These are phyloP conservation scores for Conistra vaccinii DNA, from an alignment of 2,888 invertebrate species.

Conservation along the genomic window DNA sequence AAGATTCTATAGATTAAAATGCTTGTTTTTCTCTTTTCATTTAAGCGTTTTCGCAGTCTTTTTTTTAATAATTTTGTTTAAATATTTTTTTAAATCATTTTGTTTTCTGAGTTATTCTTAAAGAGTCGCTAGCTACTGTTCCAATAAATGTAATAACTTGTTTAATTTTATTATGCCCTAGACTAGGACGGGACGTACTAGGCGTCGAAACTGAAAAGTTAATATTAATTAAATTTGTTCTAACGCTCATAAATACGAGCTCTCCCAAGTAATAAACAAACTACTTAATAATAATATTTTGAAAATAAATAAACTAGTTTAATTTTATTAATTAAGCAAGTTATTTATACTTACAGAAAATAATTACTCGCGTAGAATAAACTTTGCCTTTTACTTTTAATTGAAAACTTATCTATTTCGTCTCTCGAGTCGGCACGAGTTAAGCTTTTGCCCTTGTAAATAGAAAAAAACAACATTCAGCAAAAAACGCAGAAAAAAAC, in stretches of 20 bases:
- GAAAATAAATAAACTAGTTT: conserved; percentile 29
- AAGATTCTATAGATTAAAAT: no score
- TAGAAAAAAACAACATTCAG: no score
- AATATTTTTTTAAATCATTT: no score
- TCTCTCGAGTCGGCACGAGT: neutral
- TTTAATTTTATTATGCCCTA: neutral
- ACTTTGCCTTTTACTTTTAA: conserved; percentile 8
- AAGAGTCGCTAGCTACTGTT: no score
- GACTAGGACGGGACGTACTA: conserved; percentile 14
- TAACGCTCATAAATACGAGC: conserved; percentile 27
- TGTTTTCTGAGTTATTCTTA: no score
- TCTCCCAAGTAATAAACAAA: conserved; percentile 36
- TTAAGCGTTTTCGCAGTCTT: no score
- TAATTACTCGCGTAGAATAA: conserved; percentile 21
- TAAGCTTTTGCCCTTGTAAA: neutral
- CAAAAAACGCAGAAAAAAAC: no score
- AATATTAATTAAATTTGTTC: conserved; percentile 51
- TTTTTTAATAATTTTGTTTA: no score
- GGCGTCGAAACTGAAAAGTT: conserved; percentile 25
- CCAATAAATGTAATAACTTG: no score
- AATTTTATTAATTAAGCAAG: conserved; percentile 47
- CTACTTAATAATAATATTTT: conserved; percentile 39
- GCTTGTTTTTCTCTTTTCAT: no score
- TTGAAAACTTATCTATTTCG: conserved; percentile 13
- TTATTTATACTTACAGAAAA: conserved; percentile 8